These are phyloP conservation scores for Spodoptera picta DNA, from an alignment of 2,888 invertebrate genomes.

Conservation along the genomic window DNA sequence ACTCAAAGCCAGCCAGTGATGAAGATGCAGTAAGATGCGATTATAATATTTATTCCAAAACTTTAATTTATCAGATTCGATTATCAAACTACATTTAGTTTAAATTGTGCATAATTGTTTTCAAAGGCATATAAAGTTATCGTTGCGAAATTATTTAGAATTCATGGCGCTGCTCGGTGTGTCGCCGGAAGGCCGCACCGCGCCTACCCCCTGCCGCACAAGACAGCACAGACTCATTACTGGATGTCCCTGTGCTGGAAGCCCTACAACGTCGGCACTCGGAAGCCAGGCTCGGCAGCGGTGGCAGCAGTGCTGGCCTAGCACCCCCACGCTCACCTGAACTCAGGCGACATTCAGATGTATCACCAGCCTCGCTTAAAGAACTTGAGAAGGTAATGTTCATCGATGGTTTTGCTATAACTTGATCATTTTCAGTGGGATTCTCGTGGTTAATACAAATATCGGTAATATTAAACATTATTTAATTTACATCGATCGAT, in stretches of 20 bases:
- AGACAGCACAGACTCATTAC: slow-evolving; percentile 94
- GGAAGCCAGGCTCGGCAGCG: slow-evolving; percentile 89
- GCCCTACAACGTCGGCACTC: slow-evolving; percentile 94
- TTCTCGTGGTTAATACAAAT: neutral
- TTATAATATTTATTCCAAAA: too few relatives aligned
- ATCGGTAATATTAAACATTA: neutral
- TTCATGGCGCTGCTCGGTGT: slow-evolving; percentile 96
- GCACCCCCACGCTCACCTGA: slow-evolving; percentile 96
- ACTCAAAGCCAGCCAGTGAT: slow-evolving; percentile 94
- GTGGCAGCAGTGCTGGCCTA: slow-evolving; percentile 89
- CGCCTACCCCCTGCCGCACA: slow-evolving; percentile 92
- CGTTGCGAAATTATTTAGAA: slow-evolving; percentile 78
- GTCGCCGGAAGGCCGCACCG: slow-evolving; percentile 94
- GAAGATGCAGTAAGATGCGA: slow-evolving; percentile 92
- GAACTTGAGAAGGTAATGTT: slow-evolving; percentile 95
- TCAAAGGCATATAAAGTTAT: neutral
- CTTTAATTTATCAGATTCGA: too few relatives aligned
- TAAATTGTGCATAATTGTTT: too few relatives aligned
- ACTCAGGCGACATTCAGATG: slow-evolving; percentile 94
- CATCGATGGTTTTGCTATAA: slow-evolving; percentile 28
- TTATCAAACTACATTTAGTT: too few relatives aligned
- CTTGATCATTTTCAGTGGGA: neutral
- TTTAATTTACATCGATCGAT: too few relatives aligned
- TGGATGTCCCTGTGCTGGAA: slow-evolving; percentile 94
- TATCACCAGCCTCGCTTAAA: slow-evolving; percentile 95